These are phyloP conservation scores for Saimiri boliviensis DNA, from an alignment of 2,113 vertebrate genomes.

Conservation along the genomic window DNA sequence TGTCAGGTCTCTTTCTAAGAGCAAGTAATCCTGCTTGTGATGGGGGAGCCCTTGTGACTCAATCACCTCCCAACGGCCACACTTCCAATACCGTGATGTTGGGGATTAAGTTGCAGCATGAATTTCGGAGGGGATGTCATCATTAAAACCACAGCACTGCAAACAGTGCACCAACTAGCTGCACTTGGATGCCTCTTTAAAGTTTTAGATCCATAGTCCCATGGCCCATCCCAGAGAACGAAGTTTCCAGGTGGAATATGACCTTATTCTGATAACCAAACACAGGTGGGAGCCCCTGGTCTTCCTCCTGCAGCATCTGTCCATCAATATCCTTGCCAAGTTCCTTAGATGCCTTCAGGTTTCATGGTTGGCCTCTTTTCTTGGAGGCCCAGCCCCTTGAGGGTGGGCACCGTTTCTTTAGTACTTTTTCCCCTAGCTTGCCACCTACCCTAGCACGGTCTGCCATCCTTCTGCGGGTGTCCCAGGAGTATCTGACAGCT, in stretches of 20 bases:
- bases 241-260: too few relatives aligned
- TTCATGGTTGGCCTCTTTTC: neutral
- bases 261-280: too few relatives aligned
- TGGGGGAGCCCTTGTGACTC: neutral
- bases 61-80: neutral
- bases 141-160: accelerated
- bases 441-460: too few relatives aligned
- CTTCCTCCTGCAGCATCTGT: neutral
- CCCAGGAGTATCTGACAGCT: neutral
- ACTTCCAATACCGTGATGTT: neutral
- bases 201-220: too few relatives aligned
- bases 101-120: accelerated
- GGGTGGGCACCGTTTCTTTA: neutral
- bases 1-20: neutral
- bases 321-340: accelerated
- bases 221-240: accelerated
- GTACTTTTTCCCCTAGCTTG: accelerated
- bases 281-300: too few relatives aligned
- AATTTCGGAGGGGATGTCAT: too few relatives aligned
- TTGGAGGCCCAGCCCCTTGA: neutral
- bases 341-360: too few relatives aligned
- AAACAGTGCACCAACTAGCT: accelerated
- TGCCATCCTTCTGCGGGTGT: too few relatives aligned
- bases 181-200: neutral
- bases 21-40: accelerated